Evolutionary conservation across 2,888 invertebrate species (phyloP), one percentile per base, ranked within the genome.

Genomic region (Platynereis dumerilii): DNA sequence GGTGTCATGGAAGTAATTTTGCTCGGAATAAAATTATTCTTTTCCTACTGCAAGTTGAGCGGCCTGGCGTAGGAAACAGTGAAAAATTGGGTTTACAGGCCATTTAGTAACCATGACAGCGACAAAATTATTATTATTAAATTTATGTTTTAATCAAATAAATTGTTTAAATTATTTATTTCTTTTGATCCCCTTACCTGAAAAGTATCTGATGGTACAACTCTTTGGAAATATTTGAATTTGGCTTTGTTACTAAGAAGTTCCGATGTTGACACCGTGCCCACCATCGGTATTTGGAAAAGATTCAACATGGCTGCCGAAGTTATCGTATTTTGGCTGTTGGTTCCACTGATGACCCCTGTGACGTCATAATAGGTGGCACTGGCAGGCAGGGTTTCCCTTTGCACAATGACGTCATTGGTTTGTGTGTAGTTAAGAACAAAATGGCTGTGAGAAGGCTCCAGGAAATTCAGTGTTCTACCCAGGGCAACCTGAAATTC

Each of bases 311-410:
- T 42, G 2, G 39, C 59, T 5, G 66, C 66, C 10, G 63, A 57
- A 2, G 66, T 45, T 39, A 66, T 39, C 2, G 66, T 66, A 29
- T 63, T 63, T 22, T 58, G 59, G 17, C 60, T 60, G 59, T 62
- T 63, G 20, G 66, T 52, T 22, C 66, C 66, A 42, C 66, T 66
- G n/a, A 66, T 58, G 39, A 66, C 66, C 26, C 66, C 66, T 3
- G 59, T 39, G 27, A 66, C 58, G 1, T 56, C 45, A 54, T 62
- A 62, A 28, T 57, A 62, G 7, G 56, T 28, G 12, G 62, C 59
- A 3, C 42, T 20, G 5, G 61, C 52, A 24, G n/a, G 24, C 12
- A 34, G 34, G 12, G 12, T 34, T 12, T 34, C 34, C 12, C 34
- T 34, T 34, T 34, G 34, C 7, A 12, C 12, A 34, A 34, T 34